Evolutionary conservation across 2,113 vertebrate species (phyloP).

Genomic region (Elgaria multicarinata): DNA sequence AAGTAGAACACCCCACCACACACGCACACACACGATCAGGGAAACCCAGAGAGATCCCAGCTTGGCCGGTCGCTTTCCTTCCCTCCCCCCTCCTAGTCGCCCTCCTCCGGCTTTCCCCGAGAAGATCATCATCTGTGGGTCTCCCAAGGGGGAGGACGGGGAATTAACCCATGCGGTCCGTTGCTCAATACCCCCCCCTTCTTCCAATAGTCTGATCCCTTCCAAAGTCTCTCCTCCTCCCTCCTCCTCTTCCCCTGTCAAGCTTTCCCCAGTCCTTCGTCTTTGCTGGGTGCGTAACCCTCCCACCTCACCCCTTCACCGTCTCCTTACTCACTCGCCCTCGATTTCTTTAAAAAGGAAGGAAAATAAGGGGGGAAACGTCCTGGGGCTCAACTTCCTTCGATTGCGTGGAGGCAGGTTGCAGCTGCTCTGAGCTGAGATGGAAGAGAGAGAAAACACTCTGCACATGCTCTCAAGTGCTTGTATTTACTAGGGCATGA

Average conservation of each 20-base stretch:
- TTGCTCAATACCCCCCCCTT: background rate
- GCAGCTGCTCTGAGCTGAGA: background rate
- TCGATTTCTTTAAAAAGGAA: background rate
- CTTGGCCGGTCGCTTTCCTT: background rate
- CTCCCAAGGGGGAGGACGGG: no score
- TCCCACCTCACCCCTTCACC: background rate
- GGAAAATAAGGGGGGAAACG: no score
- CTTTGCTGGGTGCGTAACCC: background rate
- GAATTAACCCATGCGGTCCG: background rate
- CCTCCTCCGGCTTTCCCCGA: background rate
- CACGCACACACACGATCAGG: background rate
- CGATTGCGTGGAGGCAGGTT: background rate
- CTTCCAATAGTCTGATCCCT: background rate
- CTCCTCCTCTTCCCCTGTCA: background rate
- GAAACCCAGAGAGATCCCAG: constrained; percentile 26
- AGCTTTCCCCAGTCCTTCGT: background rate
- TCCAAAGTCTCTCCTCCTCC: background rate
- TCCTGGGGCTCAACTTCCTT: background rate
- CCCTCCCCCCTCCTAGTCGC: background rate
- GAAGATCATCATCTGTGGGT: background rate
- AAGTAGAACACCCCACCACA: background rate
- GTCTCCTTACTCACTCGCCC: background rate
- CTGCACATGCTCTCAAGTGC: background rate
- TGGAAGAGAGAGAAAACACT: no score
- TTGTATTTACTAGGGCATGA: background rate